Evolutionary conservation across 1,140 invertebrate genomes (phyloP).

Genomic region (Meloidogyne hapla): DNA sequence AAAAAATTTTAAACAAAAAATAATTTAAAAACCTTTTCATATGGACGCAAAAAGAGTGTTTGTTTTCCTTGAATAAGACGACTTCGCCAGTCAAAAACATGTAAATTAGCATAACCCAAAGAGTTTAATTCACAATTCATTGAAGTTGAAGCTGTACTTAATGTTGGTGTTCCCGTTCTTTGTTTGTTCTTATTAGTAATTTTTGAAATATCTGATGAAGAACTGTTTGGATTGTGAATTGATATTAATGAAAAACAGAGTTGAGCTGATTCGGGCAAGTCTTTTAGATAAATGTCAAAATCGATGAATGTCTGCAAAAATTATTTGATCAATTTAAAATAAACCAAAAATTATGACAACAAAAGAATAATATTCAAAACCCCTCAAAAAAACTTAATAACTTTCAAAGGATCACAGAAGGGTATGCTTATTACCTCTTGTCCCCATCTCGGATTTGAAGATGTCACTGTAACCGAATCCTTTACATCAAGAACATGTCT

Average conservation of each 20-base stretch:
- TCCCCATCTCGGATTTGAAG: slow-evolving; percentile 49
- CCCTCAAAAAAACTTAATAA: not conserved
- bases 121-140: slow-evolving; percentile 11
- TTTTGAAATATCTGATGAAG: slow-evolving; percentile 18
- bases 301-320: slow-evolving; percentile 40
- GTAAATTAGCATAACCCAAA: slow-evolving; percentile 71
- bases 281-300: slow-evolving; percentile 57
- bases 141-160: not conserved
- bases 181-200: not conserved
- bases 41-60: slow-evolving; percentile 74
- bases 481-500: slow-evolving; percentile 48
- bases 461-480: slow-evolving; percentile 43
- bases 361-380: too few species aligned
- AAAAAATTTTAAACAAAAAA: slow-evolving; percentile 9
- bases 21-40: slow-evolving; percentile 25
- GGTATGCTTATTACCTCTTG: slow-evolving; percentile 1
- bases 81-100: slow-evolving; percentile 87
- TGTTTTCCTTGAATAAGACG: slow-evolving; percentile 79
- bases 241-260: slow-evolving; percentile 50
- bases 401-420: not conserved
- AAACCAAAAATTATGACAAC: too few species aligned
- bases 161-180: slow-evolving; percentile 1
- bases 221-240: slow-evolving; percentile 13
- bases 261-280: slow-evolving; percentile 57
- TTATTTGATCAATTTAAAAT: too few species aligned